These are phyloP conservation scores for Idaea dimidiata DNA, from an alignment of 2,888 invertebrate species.

Conservation along the genomic window DNA sequence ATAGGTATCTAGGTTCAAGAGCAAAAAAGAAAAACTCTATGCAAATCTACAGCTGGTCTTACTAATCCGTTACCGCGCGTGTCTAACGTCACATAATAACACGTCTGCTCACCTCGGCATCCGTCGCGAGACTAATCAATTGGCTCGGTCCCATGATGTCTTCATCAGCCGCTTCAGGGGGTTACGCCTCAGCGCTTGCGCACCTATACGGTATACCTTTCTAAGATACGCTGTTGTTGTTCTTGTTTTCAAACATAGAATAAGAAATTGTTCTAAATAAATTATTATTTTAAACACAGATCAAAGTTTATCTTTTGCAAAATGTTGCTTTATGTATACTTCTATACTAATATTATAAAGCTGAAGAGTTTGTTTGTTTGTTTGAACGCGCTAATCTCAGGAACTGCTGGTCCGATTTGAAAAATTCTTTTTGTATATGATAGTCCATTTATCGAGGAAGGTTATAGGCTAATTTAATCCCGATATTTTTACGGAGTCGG, in stretches of 20 bases:
- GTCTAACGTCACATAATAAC: slow-evolving; percentile 76
- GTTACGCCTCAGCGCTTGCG: slow-evolving; percentile 69
- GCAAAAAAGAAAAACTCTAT: slow-evolving; percentile 1
- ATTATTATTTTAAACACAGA: too few species aligned
- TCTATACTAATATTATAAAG: too few species aligned
- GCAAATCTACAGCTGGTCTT: slow-evolving; percentile 33
- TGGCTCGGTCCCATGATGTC: slow-evolving; percentile 75
- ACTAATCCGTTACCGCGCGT: slow-evolving; percentile 53
- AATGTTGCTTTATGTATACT: not conserved
- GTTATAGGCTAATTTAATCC: too few species aligned
- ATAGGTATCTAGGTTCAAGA: not conserved
- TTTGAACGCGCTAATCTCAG: too few species aligned
- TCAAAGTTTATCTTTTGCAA: not conserved
- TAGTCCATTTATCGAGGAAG: too few species aligned
- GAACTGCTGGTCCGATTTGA: too few species aligned
- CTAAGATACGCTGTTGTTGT: slow-evolving; percentile 32
- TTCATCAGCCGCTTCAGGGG: slow-evolving; percentile 77
- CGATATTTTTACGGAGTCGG: too few species aligned
- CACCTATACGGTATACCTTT: slow-evolving; percentile 40
- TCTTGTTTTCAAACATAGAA: slow-evolving; percentile 6
- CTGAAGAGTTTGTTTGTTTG: too few species aligned
- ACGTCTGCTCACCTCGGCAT: slow-evolving; percentile 57
- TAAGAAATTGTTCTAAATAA: not conserved
- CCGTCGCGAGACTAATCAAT: slow-evolving; percentile 79
- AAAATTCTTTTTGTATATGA: too few species aligned